phyloP scores from a whole-genome alignment of 2,888 invertebrate genomes.

The Aphrophora alni region DNA sequence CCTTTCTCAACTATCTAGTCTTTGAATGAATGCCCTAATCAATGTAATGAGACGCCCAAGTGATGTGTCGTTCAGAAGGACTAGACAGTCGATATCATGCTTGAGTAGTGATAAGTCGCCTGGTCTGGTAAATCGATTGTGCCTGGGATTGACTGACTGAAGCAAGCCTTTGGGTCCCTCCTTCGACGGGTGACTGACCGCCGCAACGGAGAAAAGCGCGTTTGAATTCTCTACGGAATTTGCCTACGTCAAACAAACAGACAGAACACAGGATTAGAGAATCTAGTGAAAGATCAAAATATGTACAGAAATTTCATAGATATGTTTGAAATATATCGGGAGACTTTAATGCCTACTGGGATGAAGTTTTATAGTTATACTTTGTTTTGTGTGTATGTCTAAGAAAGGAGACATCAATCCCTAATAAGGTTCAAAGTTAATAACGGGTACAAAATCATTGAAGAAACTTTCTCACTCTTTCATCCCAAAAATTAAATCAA shows the following conservation, averaged over 20 bases:
- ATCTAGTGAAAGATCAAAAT: neutral
- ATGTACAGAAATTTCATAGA: neutral
- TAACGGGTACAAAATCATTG: too few relatives aligned
- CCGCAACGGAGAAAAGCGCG: constrained; percentile 56
- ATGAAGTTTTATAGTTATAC: neutral
- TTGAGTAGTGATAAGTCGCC: neutral
- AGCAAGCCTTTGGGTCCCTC: constrained; percentile 30
- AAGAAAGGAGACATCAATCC: too few relatives aligned
- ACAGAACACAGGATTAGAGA: constrained; percentile 69
- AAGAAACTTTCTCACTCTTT: too few relatives aligned
- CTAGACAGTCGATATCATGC: neutral
- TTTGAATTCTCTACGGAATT: constrained; percentile 60
- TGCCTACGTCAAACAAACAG: constrained; percentile 55
- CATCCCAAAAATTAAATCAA: too few relatives aligned
- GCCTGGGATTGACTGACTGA: constrained; percentile 23
- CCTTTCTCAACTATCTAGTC: too few relatives aligned
- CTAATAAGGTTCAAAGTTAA: too few relatives aligned
- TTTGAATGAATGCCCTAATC: too few relatives aligned
- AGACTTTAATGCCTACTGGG: neutral
- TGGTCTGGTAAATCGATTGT: neutral
- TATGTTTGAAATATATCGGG: neutral
- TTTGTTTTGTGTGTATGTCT: too few relatives aligned
- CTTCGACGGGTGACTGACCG: constrained; percentile 25
- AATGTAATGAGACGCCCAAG: neutral
- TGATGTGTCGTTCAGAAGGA: neutral